These are phyloP conservation scores for Orientallactaga bullata DNA, from an alignment of 2,113 vertebrate genomes.

Conservation along the genomic window DNA sequence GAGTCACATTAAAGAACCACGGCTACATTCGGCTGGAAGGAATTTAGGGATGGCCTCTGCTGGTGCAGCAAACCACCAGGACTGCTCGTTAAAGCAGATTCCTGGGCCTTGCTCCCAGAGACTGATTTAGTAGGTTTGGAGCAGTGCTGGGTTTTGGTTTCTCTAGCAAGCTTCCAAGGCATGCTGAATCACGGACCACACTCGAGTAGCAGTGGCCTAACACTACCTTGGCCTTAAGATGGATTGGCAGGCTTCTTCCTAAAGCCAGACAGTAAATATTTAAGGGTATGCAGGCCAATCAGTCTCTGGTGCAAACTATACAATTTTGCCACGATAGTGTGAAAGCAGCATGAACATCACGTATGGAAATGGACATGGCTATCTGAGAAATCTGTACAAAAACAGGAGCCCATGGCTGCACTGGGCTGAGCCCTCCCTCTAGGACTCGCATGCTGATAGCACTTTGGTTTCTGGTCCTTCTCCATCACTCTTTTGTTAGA, in stretches of 20 bases:
- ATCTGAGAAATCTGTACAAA: neutral
- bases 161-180: slow-evolving; percentile 25
- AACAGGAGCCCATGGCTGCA: neutral
- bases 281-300: neutral
- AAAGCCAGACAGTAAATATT: neutral
- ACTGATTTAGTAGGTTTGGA: slow-evolving; percentile 22
- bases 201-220: neutral
- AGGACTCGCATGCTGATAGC: accelerated
- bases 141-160: neutral
- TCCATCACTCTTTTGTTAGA: neutral
- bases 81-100: slow-evolving; percentile 14
- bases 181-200: neutral
- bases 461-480: neutral
- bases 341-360: neutral
- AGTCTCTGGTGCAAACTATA: neutral
- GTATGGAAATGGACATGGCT: accelerated
- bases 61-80: slow-evolving; percentile 1
- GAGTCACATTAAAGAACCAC: slow-evolving; percentile 47
- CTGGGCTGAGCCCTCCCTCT: accelerated
- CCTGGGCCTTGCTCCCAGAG: slow-evolving; percentile 40
- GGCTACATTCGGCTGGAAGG: slow-evolving; percentile 57
- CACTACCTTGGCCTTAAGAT: neutral
- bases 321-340: neutral
- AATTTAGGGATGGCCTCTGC: slow-evolving; percentile 24
- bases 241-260: neutral